Evolutionary conservation across 2,888 invertebrate species (phyloP).

Genomic region (Hetaerina titia): DNA sequence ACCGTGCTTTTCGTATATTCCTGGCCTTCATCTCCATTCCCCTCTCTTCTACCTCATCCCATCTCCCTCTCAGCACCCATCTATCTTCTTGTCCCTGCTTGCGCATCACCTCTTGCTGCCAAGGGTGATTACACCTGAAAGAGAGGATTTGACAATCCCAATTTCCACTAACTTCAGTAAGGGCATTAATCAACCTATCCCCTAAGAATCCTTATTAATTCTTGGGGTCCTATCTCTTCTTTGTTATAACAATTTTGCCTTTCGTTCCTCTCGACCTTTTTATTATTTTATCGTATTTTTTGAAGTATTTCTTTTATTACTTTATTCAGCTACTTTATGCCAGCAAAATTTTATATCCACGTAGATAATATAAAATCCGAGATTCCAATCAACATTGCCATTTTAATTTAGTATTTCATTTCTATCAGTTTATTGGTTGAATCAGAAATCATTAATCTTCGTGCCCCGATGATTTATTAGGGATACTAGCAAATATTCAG

Average conservation of each 20-base stretch:
- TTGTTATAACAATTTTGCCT: neutral
- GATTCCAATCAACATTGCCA: too few species aligned
- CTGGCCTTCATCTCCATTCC: neutral
- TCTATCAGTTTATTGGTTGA: too few species aligned
- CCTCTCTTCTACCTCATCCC: neutral
- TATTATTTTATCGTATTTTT: neutral
- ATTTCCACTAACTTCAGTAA: neutral
- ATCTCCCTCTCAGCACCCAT: neutral
- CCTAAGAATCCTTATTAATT: neutral
- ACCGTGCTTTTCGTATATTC: neutral
- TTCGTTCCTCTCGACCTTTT: neutral
- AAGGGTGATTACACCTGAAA: neutral
- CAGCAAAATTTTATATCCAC: too few species aligned
- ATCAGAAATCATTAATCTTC: too few species aligned
- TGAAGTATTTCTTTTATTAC: neutral
- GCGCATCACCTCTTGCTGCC: neutral
- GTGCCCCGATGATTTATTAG: too few species aligned
- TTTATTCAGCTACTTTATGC: neutral
- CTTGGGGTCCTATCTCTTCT: neutral
- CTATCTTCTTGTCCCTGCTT: neutral
- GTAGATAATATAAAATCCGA: too few species aligned
- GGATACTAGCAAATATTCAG: too few species aligned
- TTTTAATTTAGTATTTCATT: too few species aligned
- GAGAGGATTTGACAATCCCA: neutral
- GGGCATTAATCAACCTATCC: neutral